Base-by-base conservation (phyloP, 2,113 vertebrate species). In the Galeopterus variegatus region DNA sequence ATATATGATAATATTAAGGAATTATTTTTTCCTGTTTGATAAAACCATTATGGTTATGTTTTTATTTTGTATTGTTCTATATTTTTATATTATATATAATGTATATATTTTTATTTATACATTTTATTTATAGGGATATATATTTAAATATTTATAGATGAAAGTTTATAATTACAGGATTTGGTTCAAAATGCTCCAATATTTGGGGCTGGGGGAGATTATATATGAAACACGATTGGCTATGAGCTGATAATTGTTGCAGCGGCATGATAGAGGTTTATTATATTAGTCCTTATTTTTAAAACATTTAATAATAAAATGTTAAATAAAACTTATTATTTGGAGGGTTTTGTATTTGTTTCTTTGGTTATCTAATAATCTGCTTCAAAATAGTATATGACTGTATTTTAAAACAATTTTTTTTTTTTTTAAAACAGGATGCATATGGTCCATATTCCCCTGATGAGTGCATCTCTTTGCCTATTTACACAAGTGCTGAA, bases 391-490 rank as follows among this genome's bases (percentile, higher is more conserved):
- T 4, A 28, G 65, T 91, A 12, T 31, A 58, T 11, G 90, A 26
- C 31, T 76, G 0, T 62, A 48, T 90, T 94, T 94, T 96, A 80
- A 89, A 77, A 81, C 54, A 41, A 41, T 7, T 60, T 54, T 36
- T 69, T 73, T 81, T 8, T 67, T 86, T 97, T 82, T 96, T 33
- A 48, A 94, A 82, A 48, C 98, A 99, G 99, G 98, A 90, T 80
- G 97, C 98, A 0, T 97, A 98, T 45, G 99, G 99, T 41, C 98
- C 99, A 0, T 99, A 99, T 76, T 96, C 99, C 83, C 97, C 99
- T 1, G 99, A 99, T 7, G 99, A 99, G 83, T 99, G 98, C 89
- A 99, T 99, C 92, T 99, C 99, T 85, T 96, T 99, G 96, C 99
- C 99, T 7, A 97, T 99, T 73, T 99, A 99, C 94, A 97, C 98